A percentile compares a stretch with the other conserved stretches of the same genome.
These are phyloP conservation scores for Leptarthrus brevirostris DNA, from an alignment of 2,888 invertebrate species.

Conservation along the genomic window DNA sequence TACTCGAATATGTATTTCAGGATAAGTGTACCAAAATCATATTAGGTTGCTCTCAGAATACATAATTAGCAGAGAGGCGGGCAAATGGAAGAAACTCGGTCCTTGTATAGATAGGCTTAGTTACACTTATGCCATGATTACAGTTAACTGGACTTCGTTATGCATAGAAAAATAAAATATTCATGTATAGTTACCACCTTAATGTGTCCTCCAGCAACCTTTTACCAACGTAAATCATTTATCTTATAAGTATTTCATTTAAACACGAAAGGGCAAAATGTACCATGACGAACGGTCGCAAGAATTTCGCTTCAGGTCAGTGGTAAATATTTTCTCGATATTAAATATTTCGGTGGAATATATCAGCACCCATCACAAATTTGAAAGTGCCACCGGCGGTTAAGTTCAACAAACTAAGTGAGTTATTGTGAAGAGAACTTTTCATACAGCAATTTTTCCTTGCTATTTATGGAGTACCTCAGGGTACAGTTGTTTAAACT, in stretches of 20 bases:
- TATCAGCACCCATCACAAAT: no score
- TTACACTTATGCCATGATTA: neutral
- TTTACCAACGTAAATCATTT: constrained; percentile 20
- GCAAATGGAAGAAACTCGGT: neutral
- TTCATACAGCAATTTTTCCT: neutral
- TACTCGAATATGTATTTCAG: neutral
- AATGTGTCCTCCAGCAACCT: constrained; percentile 13
- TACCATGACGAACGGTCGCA: neutral
- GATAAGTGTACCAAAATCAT: neutral
- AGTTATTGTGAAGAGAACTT: no score
- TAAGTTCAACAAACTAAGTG: neutral
- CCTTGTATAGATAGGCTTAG: constrained; percentile 1
- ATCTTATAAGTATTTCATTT: neutral
- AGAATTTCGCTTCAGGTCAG: no score
- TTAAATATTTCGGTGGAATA: no score
- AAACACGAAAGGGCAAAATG: neutral
- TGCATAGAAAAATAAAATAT: constrained; percentile 33
- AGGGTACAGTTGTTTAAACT: neutral
- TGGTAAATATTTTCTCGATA: no score
- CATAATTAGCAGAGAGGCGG: neutral
- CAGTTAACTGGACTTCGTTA: no score
- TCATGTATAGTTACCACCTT: constrained; percentile 2
- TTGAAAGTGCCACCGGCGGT: neutral
- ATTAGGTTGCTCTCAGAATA: neutral
- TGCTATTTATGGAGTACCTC: neutral